Base-by-base conservation (phyloP, 2,113 vertebrate genomes). In the Elephantulus edwardii region DNA sequence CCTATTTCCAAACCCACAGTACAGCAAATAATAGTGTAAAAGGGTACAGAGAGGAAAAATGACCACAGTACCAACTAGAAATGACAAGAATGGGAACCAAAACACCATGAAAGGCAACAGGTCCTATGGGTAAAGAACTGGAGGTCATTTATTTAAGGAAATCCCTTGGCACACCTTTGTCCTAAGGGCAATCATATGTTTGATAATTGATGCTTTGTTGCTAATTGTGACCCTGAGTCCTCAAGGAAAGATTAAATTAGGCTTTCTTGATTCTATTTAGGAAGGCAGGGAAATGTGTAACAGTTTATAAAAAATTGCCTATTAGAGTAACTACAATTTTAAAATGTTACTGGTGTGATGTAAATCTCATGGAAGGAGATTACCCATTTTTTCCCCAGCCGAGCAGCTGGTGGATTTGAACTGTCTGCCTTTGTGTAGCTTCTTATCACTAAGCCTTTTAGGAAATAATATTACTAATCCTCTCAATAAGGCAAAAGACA, bases 221-320 rank as follows among this genome's bases (percentile, higher is more conserved):
- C 64, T 91, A 89, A 85, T 82, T 56, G 72, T 87, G 83, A 79
- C 64, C n/a, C 52, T 83, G 62, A 91, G 84, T 93, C 79, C 54
- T 76, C 46, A 60, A 91, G 85, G 33, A 82, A 64, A 88, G 77
- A 24, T 82, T 82, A 82, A 81, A n/a, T 87, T 70, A 70, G 70
- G 12, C 77, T 87, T 62, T 38, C 48, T 90, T 77, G 42, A 66
- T 50, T 76, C 54, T n/a, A 22, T 70, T 89, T 35, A 50, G 80
- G 46, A 92, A 89, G 74, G 33, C 46, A 83, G 81, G 64, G 62
- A 66, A 70, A 30, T 40, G 4, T 50, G 14, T 42, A 85, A 70
- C 20, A 1, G 28, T 72, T 48, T 92, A 86, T 80, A 42, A 68
- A 81, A 88, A 92, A 64, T 85, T 76, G 30, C 71, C 26, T 17